These are phyloP conservation scores for Trichonephila clavata DNA, from an alignment of 1,140 invertebrate species.

Conservation along the genomic window DNA sequence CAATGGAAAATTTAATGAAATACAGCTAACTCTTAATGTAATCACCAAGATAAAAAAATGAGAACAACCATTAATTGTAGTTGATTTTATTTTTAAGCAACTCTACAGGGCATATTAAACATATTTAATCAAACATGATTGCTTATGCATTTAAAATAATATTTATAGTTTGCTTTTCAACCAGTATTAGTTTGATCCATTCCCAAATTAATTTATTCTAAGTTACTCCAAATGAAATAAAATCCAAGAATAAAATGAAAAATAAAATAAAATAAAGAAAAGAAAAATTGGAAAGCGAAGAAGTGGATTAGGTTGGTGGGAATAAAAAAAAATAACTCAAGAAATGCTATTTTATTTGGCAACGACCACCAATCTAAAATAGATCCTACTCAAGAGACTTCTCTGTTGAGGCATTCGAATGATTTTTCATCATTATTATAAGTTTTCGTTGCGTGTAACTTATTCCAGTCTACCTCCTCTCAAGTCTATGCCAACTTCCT, in stretches of 20 bases:
- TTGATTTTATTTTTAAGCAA: too few relatives aligned
- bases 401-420: constrained; percentile 28
- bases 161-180: background rate
- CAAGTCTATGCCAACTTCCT: constrained; percentile 8
- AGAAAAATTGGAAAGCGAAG: background rate
- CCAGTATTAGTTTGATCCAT: background rate
- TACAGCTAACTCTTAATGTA: too few relatives aligned
- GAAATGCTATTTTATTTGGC: constrained; percentile 2
- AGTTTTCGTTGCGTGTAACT: background rate
- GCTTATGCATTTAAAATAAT: background rate
- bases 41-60: too few relatives aligned
- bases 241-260: background rate
- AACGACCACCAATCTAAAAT: background rate
- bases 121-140: background rate
- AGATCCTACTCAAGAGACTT: background rate
- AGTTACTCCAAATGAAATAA: background rate
- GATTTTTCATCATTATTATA: constrained; percentile 57
- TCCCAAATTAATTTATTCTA: background rate
- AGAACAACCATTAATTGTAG: too few relatives aligned
- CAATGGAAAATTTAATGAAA: too few relatives aligned
- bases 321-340: background rate
- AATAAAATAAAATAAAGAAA: background rate
- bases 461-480: constrained; percentile 22
- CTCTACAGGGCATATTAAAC: background rate
- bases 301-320: background rate